phyloP scores from a whole-genome alignment of 1,140 invertebrate genomes.

The Lepidurus arcticus region DNA sequence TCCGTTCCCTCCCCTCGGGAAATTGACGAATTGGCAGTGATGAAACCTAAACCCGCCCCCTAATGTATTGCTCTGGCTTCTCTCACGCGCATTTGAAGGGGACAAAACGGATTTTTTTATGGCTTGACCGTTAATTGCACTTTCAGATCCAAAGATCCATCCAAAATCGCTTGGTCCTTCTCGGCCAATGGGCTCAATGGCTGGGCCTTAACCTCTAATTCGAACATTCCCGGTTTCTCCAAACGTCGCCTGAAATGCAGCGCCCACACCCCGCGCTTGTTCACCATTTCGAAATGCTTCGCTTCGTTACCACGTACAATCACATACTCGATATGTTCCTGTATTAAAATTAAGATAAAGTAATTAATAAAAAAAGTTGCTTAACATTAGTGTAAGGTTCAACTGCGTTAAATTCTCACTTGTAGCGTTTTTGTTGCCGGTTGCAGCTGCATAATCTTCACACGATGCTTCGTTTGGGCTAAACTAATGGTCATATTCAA shows the following conservation, averaged over 20 bases:
- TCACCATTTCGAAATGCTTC: slow-evolving; percentile 58
- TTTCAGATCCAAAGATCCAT: slow-evolving; percentile 5
- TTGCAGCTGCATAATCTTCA: slow-evolving; percentile 57
- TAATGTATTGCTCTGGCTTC: neutral
- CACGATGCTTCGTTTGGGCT: slow-evolving; percentile 57
- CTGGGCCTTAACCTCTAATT: slow-evolving; percentile 49
- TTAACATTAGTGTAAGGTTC: slow-evolving; percentile 33
- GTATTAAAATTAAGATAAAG: slow-evolving; percentile 32
- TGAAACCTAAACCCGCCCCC: neutral
- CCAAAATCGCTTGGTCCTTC: neutral
- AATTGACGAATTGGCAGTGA: neutral
- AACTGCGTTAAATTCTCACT: slow-evolving; percentile 38
- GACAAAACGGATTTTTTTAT: neutral
- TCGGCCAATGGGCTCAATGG: slow-evolving; percentile 26
- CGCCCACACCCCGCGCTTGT: slow-evolving; percentile 56
- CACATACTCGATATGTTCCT: slow-evolving; percentile 57
- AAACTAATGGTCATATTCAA: slow-evolving; percentile 53
- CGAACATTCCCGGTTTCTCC: slow-evolving; percentile 51
- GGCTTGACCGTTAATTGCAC: neutral
- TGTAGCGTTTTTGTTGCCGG: slow-evolving; percentile 51
- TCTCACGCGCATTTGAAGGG: too few relatives aligned
- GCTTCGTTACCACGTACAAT: slow-evolving; percentile 60
- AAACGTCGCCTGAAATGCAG: slow-evolving; percentile 57
- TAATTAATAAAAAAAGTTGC: slow-evolving; percentile 24
- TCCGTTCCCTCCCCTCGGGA: neutral